A percentile compares a stretch with the other conserved stretches of the same genome.
Evolutionary conservation across 2,797 vertebrate genomes (phyloP).

Genomic region (Telmatherina bonti): DNA sequence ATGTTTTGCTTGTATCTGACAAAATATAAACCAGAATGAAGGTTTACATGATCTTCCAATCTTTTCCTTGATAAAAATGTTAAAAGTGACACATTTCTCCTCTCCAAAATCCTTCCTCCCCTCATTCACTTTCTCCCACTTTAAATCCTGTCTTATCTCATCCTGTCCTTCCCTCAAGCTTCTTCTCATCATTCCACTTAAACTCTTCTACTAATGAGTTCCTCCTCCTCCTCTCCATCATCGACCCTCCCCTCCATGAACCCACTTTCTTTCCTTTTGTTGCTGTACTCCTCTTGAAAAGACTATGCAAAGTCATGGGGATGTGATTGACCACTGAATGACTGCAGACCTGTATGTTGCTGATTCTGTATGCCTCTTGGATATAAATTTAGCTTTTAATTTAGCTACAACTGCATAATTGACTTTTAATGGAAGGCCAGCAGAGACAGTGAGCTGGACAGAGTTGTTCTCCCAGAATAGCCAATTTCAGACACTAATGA

Average conservation of each 20-base stretch:
- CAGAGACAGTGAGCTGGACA: neutral
- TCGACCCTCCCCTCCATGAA: neutral
- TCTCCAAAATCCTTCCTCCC: conserved; percentile 51
- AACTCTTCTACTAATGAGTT: conserved; percentile 75
- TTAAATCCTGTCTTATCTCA: conserved; percentile 75
- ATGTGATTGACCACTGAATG: neutral
- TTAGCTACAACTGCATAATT: conserved; percentile 16
- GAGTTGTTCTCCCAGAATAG: conserved; percentile 1
- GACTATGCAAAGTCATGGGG: conserved; percentile 14
- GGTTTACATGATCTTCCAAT: conserved; percentile 48
- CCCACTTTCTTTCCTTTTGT: conserved; percentile 41
- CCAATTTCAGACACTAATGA: conserved; percentile 6
- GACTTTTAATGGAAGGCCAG: conserved; percentile 21
- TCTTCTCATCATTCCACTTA: conserved; percentile 79
- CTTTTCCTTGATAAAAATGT: no score
- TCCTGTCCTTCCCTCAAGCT: conserved; percentile 71
- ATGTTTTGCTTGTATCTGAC: no score
- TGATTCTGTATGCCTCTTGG: conserved; percentile 1
- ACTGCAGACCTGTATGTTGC: conserved; percentile 7
- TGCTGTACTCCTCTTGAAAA: conserved; percentile 15
- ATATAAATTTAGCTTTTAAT: neutral
- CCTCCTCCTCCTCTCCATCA: conserved; percentile 43
- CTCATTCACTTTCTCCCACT: conserved; percentile 39
- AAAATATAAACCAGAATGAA: conserved; percentile 68
- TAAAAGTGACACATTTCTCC: conserved; percentile 65